These are phyloP conservation scores for Colaptes auratus DNA, from an alignment of 2,113 vertebrate species.

Conservation along the genomic window DNA sequence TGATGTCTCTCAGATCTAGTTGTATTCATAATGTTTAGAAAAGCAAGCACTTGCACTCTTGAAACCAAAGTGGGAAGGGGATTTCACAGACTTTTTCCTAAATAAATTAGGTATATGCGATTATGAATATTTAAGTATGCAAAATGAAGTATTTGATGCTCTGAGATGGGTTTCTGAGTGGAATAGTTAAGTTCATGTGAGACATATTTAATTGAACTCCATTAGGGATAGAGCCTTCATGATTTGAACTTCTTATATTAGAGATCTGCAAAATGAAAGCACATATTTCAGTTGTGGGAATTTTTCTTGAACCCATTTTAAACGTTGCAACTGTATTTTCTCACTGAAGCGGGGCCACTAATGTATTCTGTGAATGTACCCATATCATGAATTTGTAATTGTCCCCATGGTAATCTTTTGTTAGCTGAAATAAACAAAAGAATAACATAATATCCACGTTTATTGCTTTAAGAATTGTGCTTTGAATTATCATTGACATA, in stretches of 20 bases:
- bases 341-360: conserved; percentile 15
- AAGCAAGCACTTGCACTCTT: conserved; percentile 50
- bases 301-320: conserved; percentile 47
- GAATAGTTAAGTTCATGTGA: not conserved
- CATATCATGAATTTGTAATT: conserved; percentile 69
- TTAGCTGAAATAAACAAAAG: conserved; percentile 65
- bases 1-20: conserved; percentile 72
- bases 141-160: conserved; percentile 30
- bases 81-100: conserved; percentile 49
- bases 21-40: conserved; percentile 61
- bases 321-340: conserved; percentile 51
- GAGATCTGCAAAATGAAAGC: conserved; percentile 1
- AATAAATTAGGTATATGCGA: conserved; percentile 52
- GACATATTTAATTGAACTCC: not conserved
- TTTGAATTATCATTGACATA: not conserved
- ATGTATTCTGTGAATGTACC: conserved; percentile 57
- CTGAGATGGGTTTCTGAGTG: not conserved
- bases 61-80: conserved; percentile 39
- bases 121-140: conserved; percentile 37
- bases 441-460: conserved; percentile 37
- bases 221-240: not conserved
- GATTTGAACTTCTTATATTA: conserved; percentile 21
- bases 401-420: conserved; percentile 61
- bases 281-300: conserved; percentile 62
- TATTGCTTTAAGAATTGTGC: conserved; percentile 28